A percentile compares a stretch with the other conserved stretches of the same genome.
phyloP scores from a whole-genome alignment of 1,140 invertebrate species.

The Brachystomella parvula region DNA sequence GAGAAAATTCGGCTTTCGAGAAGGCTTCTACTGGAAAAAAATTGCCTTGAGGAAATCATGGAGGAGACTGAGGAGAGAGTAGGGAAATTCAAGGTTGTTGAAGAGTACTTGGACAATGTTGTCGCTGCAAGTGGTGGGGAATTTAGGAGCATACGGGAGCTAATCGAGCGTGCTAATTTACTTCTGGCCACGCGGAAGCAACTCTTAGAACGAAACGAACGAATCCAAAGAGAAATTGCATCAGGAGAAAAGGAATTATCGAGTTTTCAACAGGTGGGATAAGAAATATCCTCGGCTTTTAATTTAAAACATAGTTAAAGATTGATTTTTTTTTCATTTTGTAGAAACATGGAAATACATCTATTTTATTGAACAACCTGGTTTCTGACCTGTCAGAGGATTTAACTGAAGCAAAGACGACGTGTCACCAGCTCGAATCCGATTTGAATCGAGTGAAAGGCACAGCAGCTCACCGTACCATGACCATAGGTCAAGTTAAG shows the following conservation, averaged over 20 bases:
- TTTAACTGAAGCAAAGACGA: conserved; percentile 1
- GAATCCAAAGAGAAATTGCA: neutral
- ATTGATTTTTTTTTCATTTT: no score
- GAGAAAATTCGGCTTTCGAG: conserved; percentile 5
- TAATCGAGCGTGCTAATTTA: conserved; percentile 23
- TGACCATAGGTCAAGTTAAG: conserved; percentile 31
- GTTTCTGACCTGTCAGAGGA: conserved; percentile 17
- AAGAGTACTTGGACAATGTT: conserved; percentile 24
- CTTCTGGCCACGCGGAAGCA: conserved; percentile 5
- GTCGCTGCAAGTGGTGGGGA: conserved; percentile 17
- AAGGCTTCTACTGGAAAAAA: conserved; percentile 15
- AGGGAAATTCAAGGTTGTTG: conserved; percentile 15
- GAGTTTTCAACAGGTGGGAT: neutral
- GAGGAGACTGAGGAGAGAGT: neutral
- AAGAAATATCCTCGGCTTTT: neutral
- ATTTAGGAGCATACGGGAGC: conserved; percentile 22
- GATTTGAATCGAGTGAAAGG: conserved; percentile 27
- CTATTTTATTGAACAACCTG: conserved; percentile 22
- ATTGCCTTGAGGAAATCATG: conserved; percentile 4
- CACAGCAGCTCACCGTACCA: conserved; percentile 31
- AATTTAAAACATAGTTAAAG: no score
- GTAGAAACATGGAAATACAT: conserved; percentile 1
- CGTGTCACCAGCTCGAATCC: conserved; percentile 7
- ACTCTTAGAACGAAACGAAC: conserved; percentile 2
- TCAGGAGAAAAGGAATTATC: neutral